Conservation (phyloP, 2,797 vertebrate species). For the Enteromius thamalakanensis region DNA sequence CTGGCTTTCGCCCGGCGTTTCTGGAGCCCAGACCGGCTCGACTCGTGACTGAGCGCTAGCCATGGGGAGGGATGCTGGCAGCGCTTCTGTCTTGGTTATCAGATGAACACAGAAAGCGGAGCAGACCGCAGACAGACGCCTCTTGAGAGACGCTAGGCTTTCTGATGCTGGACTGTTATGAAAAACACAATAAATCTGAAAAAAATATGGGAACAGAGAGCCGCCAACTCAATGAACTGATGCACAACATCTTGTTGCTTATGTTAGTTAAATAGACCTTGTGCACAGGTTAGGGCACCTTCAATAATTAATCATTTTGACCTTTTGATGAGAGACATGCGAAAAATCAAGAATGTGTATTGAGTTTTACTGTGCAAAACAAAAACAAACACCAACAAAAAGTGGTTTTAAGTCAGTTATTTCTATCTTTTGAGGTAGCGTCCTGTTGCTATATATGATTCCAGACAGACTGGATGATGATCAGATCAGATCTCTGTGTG, state of each 20-base stretch:
- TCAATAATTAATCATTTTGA: background rate
- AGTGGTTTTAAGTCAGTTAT: too few relatives aligned
- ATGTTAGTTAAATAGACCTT: background rate
- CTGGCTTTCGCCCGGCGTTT: conserved; percentile 32
- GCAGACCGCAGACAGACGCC: background rate
- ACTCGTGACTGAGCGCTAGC: background rate
- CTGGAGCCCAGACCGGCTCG: conserved; percentile 20
- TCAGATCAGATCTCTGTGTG: too few relatives aligned
- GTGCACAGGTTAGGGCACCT: background rate
- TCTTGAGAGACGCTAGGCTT: conserved; percentile 1
- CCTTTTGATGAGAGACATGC: background rate
- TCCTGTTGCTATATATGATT: too few relatives aligned
- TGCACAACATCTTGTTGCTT: background rate
- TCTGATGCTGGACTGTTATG: conserved; percentile 5
- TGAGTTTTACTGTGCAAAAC: too few relatives aligned
- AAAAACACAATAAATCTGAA: background rate
- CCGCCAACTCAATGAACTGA: background rate
- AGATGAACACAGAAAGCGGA: conserved; percentile 42
- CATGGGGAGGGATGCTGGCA: conserved; percentile 21
- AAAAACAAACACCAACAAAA: too few relatives aligned
- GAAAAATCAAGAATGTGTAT: background rate
- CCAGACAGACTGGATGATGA: too few relatives aligned
- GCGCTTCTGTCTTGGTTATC: conserved; percentile 37
- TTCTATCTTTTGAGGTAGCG: too few relatives aligned
- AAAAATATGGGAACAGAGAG: background rate